phyloP scores from a whole-genome alignment of 2,113 vertebrate species.

The Mola mola region DNA sequence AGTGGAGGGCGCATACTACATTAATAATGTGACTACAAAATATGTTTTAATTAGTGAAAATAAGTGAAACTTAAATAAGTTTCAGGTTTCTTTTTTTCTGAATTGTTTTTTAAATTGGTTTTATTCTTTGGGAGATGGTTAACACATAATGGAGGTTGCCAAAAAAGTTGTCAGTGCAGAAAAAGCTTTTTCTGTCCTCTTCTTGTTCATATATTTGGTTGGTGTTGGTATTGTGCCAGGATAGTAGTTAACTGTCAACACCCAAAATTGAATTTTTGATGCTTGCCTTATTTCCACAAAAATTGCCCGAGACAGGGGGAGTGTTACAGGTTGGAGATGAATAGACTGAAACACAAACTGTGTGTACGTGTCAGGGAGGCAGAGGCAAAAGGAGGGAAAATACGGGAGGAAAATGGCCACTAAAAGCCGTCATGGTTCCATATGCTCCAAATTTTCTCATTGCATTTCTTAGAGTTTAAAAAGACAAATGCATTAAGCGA shows the following conservation, averaged over 20 bases:
- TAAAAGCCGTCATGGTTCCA: neutral
- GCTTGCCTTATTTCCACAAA: too few species aligned
- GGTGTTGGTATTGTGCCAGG: constrained; percentile 11
- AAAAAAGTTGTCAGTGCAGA: too few species aligned
- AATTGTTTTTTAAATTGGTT: neutral
- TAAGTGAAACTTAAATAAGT: too few species aligned
- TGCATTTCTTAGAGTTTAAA: neutral
- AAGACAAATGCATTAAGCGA: neutral
- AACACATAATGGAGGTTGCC: neutral
- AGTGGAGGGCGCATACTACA: too few species aligned
- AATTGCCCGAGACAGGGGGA: neutral
- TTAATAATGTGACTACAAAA: too few species aligned
- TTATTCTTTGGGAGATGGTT: neutral
- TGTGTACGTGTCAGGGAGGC: neutral
- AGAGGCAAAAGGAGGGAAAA: too few species aligned
- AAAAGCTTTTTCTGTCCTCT: constrained; percentile 3
- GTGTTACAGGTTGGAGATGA: constrained; percentile 17
- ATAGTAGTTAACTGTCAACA: constrained; percentile 20
- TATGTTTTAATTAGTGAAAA: too few species aligned
- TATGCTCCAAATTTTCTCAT: too few species aligned
- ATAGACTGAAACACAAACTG: neutral
- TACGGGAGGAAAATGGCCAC: too few species aligned
- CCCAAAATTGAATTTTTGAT: constrained; percentile 5
- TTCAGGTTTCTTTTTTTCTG: too few species aligned
- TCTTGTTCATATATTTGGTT: constrained; percentile 12